Conservation (phyloP, 2,113 vertebrate species). For the Cathartes aura region DNA sequence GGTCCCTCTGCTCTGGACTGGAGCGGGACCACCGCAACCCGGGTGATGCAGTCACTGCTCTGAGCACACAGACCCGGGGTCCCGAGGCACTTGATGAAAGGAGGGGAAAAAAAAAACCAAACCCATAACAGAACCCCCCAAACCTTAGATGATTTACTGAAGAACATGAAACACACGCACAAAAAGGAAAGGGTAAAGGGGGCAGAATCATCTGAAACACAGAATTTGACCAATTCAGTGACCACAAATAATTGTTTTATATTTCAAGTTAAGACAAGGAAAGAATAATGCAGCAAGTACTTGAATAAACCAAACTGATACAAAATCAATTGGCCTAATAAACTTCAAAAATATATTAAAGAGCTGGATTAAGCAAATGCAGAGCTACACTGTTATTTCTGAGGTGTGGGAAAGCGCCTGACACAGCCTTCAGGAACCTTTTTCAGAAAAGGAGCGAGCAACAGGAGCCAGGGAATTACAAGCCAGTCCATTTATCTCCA, state of each 20-base stretch:
- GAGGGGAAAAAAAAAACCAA: accelerated
- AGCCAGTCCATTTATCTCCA: not conserved
- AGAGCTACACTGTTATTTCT: accelerated
- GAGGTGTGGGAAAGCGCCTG: accelerated
- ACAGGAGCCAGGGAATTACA: not conserved
- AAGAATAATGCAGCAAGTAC: not conserved
- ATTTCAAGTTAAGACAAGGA: not conserved
- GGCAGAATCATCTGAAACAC: not conserved
- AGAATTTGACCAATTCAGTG: accelerated
- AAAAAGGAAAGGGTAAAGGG: no score
- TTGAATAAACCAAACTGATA: not conserved
- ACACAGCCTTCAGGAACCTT: accelerated
- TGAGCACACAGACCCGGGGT: accelerated
- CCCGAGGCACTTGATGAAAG: accelerated
- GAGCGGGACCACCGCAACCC: accelerated
- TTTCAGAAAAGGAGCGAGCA: not conserved
- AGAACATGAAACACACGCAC: accelerated
- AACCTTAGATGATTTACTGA: not conserved
- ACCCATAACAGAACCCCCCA: accelerated
- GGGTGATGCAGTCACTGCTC: accelerated
- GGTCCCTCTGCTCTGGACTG: not conserved
- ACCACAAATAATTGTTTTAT: accelerated
- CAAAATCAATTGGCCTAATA: no score
- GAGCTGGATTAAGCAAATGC: not conserved
- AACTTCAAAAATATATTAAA: accelerated